A percentile compares a stretch with the other conserved stretches of the same genome.
phyloP scores from a whole-genome alignment of 1,140 invertebrate genomes.

The Drosophila lini region DNA sequence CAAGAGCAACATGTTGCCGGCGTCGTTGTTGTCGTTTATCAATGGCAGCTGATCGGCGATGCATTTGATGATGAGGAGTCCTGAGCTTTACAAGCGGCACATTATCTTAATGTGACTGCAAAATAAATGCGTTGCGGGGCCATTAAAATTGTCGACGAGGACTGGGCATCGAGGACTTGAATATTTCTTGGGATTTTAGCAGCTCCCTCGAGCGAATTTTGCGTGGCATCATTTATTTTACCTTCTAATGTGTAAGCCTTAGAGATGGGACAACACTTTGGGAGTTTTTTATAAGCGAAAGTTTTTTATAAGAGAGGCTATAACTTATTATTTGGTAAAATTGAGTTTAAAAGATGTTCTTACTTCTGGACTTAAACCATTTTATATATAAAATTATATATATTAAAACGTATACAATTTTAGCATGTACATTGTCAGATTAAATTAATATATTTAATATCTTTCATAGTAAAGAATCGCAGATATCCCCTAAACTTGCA shows the following conservation, averaged over 20 bases:
- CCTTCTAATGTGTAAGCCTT: slow-evolving; percentile 15
- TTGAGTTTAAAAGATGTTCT: not conserved
- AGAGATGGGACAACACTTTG: not conserved
- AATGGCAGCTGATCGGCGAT: slow-evolving; percentile 70
- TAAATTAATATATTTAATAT: not conserved
- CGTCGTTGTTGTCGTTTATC: slow-evolving; percentile 67
- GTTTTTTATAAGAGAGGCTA: not conserved
- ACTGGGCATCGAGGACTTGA: slow-evolving; percentile 21
- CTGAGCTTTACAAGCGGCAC: slow-evolving; percentile 68
- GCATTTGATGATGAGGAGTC: slow-evolving; percentile 73
- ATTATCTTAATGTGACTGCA: slow-evolving; percentile 82
- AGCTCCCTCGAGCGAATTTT: slow-evolving; percentile 26
- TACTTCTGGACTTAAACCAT: not conserved
- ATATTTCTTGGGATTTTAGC: slow-evolving; percentile 34
- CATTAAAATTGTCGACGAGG: slow-evolving; percentile 44
- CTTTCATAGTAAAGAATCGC: not conserved
- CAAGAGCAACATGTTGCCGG: slow-evolving; percentile 40
- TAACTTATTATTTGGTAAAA: not conserved
- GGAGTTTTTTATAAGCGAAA: not conserved
- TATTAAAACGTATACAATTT: too few relatives aligned
- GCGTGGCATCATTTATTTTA: slow-evolving; percentile 42
- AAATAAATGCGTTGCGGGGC: slow-evolving; percentile 66
- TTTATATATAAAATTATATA: too few relatives aligned
- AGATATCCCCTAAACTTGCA: too few relatives aligned
- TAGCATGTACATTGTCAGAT: too few relatives aligned